Evolutionary conservation across 1,140 invertebrate species (phyloP), one percentile per base, ranked within the genome.

Genomic region (Babylonia areolata): DNA sequence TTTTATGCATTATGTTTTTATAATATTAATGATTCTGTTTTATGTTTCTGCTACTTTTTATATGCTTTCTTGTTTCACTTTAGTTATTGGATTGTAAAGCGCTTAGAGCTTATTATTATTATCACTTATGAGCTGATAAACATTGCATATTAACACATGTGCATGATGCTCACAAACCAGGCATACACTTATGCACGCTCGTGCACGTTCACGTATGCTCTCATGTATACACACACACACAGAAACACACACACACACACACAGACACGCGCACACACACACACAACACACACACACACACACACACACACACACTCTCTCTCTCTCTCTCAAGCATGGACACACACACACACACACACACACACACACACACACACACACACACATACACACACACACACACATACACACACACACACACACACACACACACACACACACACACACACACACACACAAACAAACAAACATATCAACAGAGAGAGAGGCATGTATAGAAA

Each of bases 361-460:
- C 73, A 75, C 73, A 75, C 73, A 75, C 73, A 75, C 73, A 75
- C 73, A 75, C 73, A 75, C 73, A 35, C 73, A 75, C 73, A 75
- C 73, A 75, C 73, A 75, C 73, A 75, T 31, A 75, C 73, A 75
- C 73, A 35, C 15, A 75, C 73, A 35, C 73, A 75, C 73, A 35
- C 73, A 75, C n/a, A 75, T 23, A 75, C 73, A 75, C 73, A 75
- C 73, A 75, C 33, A 75, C 73, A 75, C 73, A 75, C n/a, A 35
- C 73, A 75, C 73, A 35, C 33, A 35, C 9, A 35, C 37, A 17
- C 31, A 75, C 33, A 75, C 31, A 15, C 15, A 75, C 31, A 35
- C 31, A 75, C 31, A 64, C 23, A 64, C 23, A 35, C 69, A 73
- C n/a, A 73, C 23, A 37, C 33, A 6, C 33, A 20, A 3, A 31